Conservation (phyloP, 2,113 vertebrate species). For the Scophthalmus maximus region DNA sequence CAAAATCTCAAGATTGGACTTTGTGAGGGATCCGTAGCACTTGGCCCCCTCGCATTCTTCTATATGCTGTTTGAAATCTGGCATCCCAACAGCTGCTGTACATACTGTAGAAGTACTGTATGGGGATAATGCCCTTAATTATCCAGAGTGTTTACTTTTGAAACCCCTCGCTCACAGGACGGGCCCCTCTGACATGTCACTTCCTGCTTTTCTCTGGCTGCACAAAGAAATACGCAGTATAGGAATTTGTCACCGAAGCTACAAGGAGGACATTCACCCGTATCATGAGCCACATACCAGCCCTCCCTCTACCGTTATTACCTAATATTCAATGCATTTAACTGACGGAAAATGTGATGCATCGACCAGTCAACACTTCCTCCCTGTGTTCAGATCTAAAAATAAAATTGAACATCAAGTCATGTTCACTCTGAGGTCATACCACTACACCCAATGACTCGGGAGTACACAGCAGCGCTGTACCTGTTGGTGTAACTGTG, state of each 20-base stretch:
- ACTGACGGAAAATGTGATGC: no score
- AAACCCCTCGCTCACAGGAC: not conserved
- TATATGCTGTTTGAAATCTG: not conserved
- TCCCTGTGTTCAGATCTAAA: no score
- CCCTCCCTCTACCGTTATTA: not conserved
- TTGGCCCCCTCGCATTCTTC: no score
- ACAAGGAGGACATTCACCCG: not conserved
- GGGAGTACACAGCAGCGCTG: no score
- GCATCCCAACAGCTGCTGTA: not conserved
- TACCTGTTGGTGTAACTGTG: no score
- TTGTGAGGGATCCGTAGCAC: no score
- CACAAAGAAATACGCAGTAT: not conserved
- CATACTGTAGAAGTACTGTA: not conserved
- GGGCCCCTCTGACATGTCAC: not conserved
- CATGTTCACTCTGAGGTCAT: no score
- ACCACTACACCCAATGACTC: no score
- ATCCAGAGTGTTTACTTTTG: not conserved
- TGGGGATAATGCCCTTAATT: not conserved
- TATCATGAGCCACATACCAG: not conserved
- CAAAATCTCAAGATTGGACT: no score
- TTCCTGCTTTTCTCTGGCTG: not conserved
- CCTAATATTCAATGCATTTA: not conserved
- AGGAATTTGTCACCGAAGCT: not conserved
- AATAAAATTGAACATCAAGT: no score
- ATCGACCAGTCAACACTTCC: no score